Evolutionary conservation across 2,888 invertebrate genomes (phyloP), one percentile per base, ranked within the genome.

Genomic region (Autographa pulchrina): DNA sequence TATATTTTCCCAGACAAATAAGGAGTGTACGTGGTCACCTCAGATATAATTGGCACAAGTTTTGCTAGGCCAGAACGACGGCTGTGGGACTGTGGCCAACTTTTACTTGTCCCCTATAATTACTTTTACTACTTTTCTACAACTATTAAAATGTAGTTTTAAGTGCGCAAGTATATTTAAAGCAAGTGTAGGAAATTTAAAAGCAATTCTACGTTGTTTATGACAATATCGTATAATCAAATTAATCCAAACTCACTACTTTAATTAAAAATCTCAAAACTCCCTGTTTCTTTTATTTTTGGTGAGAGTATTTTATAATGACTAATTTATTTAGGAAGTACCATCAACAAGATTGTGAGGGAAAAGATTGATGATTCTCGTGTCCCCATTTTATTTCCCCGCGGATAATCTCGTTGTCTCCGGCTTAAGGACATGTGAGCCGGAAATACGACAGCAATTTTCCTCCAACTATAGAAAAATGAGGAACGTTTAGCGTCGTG

Each of bases 361-460:
- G 82, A 79, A 83, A 89, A 93, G 94, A 94, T 94, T 94, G 93
- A 94, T 94, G 93, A 91, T 90, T 89, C 91, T 90, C 92, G 84
- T 93, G 93, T 92, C 93, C 92, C 88, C 92, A 91, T 93, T 94
- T 94, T 94, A 94, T 94, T 93, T 94, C 91, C 91, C 92, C 91
- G 88, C 91, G 92, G 93, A 94, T 94, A 94, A 95, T 94, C 95
- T 94, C 92, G 93, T 93, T 93, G 94, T 94, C 94, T 94, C 92
- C 91, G 91, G 92, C 92, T 94, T 94, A 94, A 93, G 94, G 93
- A 92, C 92, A 94, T 93, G 93, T 93, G 94, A 94, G 94, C 90
- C 91, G 93, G 92, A 94, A 94, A 94, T 94, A 93, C 93, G 94
- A 93, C 91, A 90, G 93, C 94, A 93, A 94, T 94, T 94, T 94